Evolutionary conservation across 2,888 invertebrate species (phyloP), one percentile per base, ranked within the genome.

Genomic region (Leptinotarsa haldemani): DNA sequence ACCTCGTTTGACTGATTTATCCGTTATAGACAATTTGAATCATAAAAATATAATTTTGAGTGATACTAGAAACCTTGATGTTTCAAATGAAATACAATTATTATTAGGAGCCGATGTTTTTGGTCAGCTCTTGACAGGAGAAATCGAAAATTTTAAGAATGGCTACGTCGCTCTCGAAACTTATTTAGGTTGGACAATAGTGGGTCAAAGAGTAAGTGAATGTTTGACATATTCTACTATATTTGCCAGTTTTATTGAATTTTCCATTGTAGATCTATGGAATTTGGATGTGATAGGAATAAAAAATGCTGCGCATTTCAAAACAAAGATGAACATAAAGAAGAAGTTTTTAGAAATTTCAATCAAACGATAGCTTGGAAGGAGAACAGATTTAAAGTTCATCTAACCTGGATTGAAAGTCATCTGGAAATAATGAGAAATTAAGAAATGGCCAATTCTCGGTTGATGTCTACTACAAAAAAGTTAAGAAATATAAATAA

Each of bases 61-160:
- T 9, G 47, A 48, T 48, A 48, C 15, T 48, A 48, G 15, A 48
- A 13, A 48, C 9, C 2, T 9, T 22, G 22, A 22, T 25, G 15
- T 15, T n/a, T n/a, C 18, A 20, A 22, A 15, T 61, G 61, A 61
- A 15, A 22, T 61, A 9, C 9, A 12, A 61, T 22, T 61, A 5
- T 22, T 61, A 20, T 61, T 5, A 15, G 20, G 61, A 20, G 61
- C 61, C 4, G 61, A 61, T 61, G 30, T 61, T 61, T 20, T 61
- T 61, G 30, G 61, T 61, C 18, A 61, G 4, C 30, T 61, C 22
- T 15, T 61, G 25, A 61, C 61, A 15, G 22, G 61, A 30, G n/a
- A 15, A 16, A 61, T 22, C 15, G 1, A 61, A 22, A 15, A 61
- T 18, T 15, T 61, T 2, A 22, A 22, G 4, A 22, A 61, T 61